These are phyloP conservation scores for Paedocypris sp. DNA, from an alignment of 2,113 vertebrate genomes.

Conservation along the genomic window DNA sequence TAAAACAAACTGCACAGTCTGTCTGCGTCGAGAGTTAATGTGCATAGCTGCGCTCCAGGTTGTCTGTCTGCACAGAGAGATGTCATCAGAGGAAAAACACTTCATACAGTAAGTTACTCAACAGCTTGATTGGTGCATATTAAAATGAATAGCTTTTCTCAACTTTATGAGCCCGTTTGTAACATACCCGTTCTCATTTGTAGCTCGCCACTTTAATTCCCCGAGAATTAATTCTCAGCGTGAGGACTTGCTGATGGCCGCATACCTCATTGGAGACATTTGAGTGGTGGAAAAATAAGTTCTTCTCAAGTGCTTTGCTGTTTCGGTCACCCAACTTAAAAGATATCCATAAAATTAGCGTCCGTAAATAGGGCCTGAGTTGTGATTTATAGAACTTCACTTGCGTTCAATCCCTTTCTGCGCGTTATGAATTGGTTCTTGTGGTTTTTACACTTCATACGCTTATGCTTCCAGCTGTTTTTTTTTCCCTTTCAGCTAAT, in stretches of 20 bases:
- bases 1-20: neutral
- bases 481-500: too few relatives aligned
- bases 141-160: constrained; percentile 39
- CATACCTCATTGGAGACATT: constrained; percentile 41
- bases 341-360: constrained; percentile 40
- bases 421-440: too few relatives aligned
- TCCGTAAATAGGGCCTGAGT: constrained; percentile 33
- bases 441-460: too few relatives aligned
- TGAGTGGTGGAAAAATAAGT: constrained; percentile 34
- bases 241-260: constrained; percentile 40
- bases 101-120: constrained; percentile 42
- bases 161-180: constrained; percentile 42
- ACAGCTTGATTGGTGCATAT: constrained; percentile 34
- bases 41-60: constrained; percentile 35
- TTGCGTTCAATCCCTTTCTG: too few relatives aligned
- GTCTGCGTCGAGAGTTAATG: constrained; percentile 8
- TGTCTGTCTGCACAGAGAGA: constrained; percentile 32
- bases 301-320: constrained; percentile 28
- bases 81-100: constrained; percentile 40
- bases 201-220: constrained; percentile 10
- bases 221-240: constrained; percentile 34
- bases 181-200: constrained; percentile 21
- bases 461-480: too few relatives aligned
- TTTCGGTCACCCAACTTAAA: constrained; percentile 33
- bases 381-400: constrained; percentile 29